Conservation (phyloP, 1,140 invertebrate species). For the Himalopsyche phryganea region DNA sequence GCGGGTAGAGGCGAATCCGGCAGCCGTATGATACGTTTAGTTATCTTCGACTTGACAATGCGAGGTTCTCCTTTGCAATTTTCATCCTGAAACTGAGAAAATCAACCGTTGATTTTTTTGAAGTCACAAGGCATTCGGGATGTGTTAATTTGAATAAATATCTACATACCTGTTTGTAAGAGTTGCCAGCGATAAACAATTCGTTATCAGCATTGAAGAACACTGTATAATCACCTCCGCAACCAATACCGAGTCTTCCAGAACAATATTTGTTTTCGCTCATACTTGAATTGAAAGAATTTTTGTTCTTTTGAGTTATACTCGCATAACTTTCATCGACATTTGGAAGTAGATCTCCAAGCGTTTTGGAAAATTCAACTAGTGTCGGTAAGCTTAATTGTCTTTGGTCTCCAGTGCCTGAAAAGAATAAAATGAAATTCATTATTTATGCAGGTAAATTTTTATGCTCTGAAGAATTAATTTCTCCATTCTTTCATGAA, state of each 20-base stretch:
- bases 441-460: no score
- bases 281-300: neutral
- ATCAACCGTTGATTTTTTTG: neutral
- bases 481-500: no score
- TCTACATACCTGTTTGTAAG: conserved; percentile 35
- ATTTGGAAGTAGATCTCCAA: conserved; percentile 7
- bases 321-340: conserved; percentile 37
- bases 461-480: no score
- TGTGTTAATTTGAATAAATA: neutral
- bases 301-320: conserved; percentile 16
- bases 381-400: conserved; percentile 47
- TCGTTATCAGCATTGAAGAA: conserved; percentile 57
- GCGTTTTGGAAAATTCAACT: conserved; percentile 24
- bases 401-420: conserved; percentile 57
- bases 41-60: conserved; percentile 50
- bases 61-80: conserved; percentile 42
- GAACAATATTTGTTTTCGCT: no score
- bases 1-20: conserved; percentile 36
- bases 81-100: conserved; percentile 26
- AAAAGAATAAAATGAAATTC: conserved; percentile 2
- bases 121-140: no score
- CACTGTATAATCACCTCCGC: conserved; percentile 71
- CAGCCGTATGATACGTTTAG: conserved; percentile 50
- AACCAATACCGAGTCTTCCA: conserved; percentile 35
- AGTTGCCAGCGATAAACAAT: conserved; percentile 64